Percentiles rank a stretch among this genome's conserved stretches.
Conservation (phyloP, 2,797 vertebrate species). For the Toxotes lorentzi region DNA sequence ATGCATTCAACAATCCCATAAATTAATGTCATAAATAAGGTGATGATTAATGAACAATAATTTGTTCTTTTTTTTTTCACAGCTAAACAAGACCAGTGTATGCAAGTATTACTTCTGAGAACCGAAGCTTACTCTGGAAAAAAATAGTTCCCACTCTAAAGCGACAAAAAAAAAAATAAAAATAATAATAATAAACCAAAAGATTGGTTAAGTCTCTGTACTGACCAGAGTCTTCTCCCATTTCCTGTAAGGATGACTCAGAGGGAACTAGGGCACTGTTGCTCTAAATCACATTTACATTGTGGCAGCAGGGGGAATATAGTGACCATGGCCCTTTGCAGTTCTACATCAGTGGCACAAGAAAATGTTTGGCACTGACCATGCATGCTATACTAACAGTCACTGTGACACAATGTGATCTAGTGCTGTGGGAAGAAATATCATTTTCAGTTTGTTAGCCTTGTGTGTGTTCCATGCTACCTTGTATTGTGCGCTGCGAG, state of each 20-base stretch:
- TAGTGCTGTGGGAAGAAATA: constrained; percentile 31
- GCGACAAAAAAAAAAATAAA: constrained; percentile 40
- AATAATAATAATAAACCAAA: constrained; percentile 40
- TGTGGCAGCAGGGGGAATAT: constrained; percentile 57
- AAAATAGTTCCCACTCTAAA: constrained; percentile 67
- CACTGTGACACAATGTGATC: constrained; percentile 42
- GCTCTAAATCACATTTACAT: constrained; percentile 48
- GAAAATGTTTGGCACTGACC: constrained; percentile 80
- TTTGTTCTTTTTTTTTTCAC: constrained; percentile 82
- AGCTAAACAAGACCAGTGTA: constrained; percentile 85
- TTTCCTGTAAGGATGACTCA: constrained; percentile 68
- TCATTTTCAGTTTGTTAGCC: constrained; percentile 21
- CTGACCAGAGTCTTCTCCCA: constrained; percentile 64
- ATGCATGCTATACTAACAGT: constrained; percentile 55
- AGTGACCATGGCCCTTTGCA: constrained; percentile 50
- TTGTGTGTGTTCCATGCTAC: constrained; percentile 47
- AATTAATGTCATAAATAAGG: constrained; percentile 85
- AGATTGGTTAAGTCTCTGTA: constrained; percentile 61
- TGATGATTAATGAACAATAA: constrained; percentile 80
- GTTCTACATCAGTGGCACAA: constrained; percentile 77
- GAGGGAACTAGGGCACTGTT: constrained; percentile 54
- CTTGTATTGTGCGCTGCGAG: constrained; percentile 25
- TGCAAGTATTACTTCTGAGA: constrained; percentile 66
- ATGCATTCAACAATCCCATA: constrained; percentile 80
- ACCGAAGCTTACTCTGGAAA: constrained; percentile 61